A percentile compares a stretch with the other conserved stretches of the same genome.
These are phyloP conservation scores for Eupeodes latifasciatus DNA, from an alignment of 2,888 invertebrate species.

Conservation along the genomic window DNA sequence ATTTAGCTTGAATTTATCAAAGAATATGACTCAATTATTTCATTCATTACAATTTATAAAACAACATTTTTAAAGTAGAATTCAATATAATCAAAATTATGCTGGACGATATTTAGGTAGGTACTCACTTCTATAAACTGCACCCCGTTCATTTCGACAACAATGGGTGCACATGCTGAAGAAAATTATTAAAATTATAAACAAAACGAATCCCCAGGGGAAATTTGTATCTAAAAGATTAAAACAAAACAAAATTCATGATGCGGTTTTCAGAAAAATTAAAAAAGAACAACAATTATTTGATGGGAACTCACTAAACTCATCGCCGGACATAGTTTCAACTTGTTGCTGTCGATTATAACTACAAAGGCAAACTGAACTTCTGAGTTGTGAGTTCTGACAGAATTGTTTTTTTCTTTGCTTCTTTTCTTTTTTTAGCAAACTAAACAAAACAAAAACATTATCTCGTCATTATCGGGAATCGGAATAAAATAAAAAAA, in stretches of 20 bases:
- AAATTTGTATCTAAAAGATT: slow-evolving; percentile 34
- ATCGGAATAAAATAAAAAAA: slow-evolving; percentile 15
- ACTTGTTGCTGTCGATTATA: slow-evolving; percentile 29
- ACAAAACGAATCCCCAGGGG: slow-evolving; percentile 37
- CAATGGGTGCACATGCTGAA: slow-evolving; percentile 41
- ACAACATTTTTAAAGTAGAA: neutral
- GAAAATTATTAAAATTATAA: slow-evolving; percentile 34
- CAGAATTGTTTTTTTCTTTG: neutral
- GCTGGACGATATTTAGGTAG: neutral
- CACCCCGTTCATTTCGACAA: slow-evolving; percentile 19
- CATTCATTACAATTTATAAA: neutral
- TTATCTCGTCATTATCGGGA: neutral
- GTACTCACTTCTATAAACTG: slow-evolving; percentile 58
- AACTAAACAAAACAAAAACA: neutral
- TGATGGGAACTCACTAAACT: slow-evolving; percentile 31
- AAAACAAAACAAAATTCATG: neutral
- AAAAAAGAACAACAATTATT: neutral
- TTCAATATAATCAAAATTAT: neutral
- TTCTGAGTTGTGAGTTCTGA: neutral
- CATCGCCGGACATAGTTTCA: slow-evolving; percentile 24
- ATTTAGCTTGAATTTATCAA: neutral
- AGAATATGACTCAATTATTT: slow-evolving; percentile 31
- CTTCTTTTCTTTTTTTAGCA: neutral
- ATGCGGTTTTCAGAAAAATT: neutral
- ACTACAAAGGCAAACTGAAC: slow-evolving; percentile 18